Conservation (phyloP, 2,888 invertebrate species). For the Mylabris sibirica region DNA sequence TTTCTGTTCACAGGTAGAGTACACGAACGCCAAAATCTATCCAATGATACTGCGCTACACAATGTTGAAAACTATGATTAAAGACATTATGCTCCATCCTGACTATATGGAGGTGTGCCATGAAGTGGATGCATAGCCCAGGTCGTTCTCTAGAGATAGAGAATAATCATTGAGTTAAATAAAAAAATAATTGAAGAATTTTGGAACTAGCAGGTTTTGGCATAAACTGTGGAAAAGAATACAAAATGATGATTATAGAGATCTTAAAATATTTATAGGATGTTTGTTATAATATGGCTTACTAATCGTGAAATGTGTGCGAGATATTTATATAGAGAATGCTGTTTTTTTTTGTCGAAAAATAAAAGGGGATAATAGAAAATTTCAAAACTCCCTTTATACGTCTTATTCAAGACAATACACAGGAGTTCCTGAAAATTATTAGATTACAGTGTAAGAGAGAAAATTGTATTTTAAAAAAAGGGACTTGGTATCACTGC, state of each 20-base stretch:
- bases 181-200: not conserved
- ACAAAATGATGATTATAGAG: not conserved
- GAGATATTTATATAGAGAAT: constrained; percentile 4
- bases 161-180: constrained; percentile 41
- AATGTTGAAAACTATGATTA: constrained; percentile 97
- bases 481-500: constrained; percentile 10
- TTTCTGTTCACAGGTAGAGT: constrained; percentile 75
- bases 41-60: constrained; percentile 95
- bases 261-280: not conserved
- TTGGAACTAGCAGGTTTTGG: not conserved
- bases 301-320: constrained; percentile 6
- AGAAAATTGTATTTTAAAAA: not conserved
- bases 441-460: not conserved
- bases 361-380: not conserved
- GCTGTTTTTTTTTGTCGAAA: not conserved
- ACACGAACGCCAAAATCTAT: constrained; percentile 90
- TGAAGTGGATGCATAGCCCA: constrained; percentile 80
- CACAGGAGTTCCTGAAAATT: not conserved
- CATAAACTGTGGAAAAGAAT: not conserved
- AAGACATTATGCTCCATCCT: constrained; percentile 94
- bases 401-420: constrained; percentile 2
- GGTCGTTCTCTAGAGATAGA: constrained; percentile 56
- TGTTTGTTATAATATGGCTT: not conserved
- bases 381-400: not conserved
- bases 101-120: constrained; percentile 97